Evolutionary conservation across 2,797 vertebrate species (phyloP), one percentile per base, ranked within the genome.

Genomic region (Acrocephalus scirpaceus): DNA sequence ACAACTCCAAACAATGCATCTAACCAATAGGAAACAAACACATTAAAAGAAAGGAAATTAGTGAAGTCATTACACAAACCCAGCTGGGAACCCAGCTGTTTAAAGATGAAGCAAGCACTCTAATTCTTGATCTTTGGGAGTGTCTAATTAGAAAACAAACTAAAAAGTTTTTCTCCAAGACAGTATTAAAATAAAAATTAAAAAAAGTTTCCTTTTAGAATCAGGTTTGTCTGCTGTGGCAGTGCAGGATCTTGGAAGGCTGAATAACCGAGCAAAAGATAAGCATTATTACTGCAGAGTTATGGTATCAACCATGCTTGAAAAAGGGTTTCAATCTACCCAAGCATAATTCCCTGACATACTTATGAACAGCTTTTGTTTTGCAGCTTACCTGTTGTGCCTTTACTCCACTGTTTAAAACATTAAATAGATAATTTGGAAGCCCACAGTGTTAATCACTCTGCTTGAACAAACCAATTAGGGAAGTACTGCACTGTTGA

Each of bases 31-130:
- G 97, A 97, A 96, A 97, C 93, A 97, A 93, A 97, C 95, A 96
- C 97, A 98, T 97, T 96, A 97, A 97, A 97, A 97, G 97, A 97
- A 97, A 98, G 97, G 97, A 97, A 97, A 97, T 97, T 96, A 97
- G 96, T 97, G 96, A 97, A 97, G 97, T 97, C 95, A 93, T 97
- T 98, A 96, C 89, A 94, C 91, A 97, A 95, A 92, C 72, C 95
- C 97, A 98, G 97, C 97, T 97, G 97, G 97, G 96, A 96, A 88
- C 65, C 94, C 97, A 98, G 97, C 95, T 97, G 97, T 95, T 97
- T 93, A 88, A 97, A 97, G 93, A 97, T 96, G 91, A 97, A 96
- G 90, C 64, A 79, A 85, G 60, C 45, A 34, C 73, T 79, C 86
- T 86, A 79, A 86, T 97, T 97, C 97, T 98, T 98, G 93, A 97